These are phyloP conservation scores for Heterochromis multidens DNA, from an alignment of 2,113 vertebrate species.

Conservation along the genomic window DNA sequence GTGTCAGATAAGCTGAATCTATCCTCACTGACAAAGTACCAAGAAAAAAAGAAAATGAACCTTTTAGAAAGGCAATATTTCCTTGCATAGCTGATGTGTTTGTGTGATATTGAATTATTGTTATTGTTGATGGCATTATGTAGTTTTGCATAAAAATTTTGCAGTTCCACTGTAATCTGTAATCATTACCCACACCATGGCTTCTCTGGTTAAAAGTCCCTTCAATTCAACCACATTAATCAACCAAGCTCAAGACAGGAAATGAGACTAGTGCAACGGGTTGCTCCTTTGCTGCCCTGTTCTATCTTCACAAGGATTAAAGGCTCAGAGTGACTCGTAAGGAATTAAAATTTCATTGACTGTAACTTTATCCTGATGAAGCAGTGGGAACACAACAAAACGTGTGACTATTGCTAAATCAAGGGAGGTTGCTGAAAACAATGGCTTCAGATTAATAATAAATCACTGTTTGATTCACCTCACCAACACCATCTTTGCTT, in stretches of 20 bases:
- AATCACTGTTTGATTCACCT: slow-evolving; percentile 18
- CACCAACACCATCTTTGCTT: background rate
- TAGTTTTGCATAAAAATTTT: background rate
- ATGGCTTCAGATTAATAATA: slow-evolving; percentile 49
- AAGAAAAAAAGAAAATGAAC: background rate
- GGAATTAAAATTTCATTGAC: slow-evolving; percentile 49
- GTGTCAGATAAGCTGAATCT: background rate
- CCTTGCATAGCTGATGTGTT: background rate
- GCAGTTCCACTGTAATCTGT: background rate
- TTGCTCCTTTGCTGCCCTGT: background rate
- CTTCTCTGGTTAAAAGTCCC: background rate
- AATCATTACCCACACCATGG: background rate
- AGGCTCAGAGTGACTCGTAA: slow-evolving; percentile 3
- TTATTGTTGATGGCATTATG: background rate
- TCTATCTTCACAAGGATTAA: slow-evolving; percentile 21
- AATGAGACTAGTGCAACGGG: background rate
- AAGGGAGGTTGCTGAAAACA: slow-evolving; percentile 32
- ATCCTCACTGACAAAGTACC: background rate
- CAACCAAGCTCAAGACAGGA: background rate
- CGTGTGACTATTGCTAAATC: slow-evolving; percentile 24
- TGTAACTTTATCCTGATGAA: slow-evolving; percentile 16
- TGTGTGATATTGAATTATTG: background rate
- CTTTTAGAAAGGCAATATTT: background rate
- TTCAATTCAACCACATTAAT: slow-evolving; percentile 6
- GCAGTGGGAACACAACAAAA: slow-evolving; percentile 3